Conservation (phyloP, 2,797 vertebrate species). For the Neostethus bicornis region DNA sequence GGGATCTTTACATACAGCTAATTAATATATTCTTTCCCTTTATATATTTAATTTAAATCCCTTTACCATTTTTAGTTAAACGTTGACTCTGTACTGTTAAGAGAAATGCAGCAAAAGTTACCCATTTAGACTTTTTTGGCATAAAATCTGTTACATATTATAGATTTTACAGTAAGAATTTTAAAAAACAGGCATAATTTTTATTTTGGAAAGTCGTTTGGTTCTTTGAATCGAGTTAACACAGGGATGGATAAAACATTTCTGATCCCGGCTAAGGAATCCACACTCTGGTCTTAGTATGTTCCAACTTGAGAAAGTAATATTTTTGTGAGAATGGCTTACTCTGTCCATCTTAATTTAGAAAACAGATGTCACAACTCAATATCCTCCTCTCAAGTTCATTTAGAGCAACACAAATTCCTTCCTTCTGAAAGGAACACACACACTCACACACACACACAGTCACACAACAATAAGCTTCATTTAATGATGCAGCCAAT, state of each 20-base stretch:
- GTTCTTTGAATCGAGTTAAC: not conserved
- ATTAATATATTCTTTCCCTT: too few species aligned
- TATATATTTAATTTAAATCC: too few species aligned
- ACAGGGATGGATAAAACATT: conserved; percentile 26
- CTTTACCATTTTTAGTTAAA: too few species aligned
- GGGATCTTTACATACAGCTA: too few species aligned
- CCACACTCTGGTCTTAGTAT: conserved; percentile 43
- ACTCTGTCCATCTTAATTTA: conserved; percentile 57
- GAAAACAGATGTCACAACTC: conserved; percentile 77
- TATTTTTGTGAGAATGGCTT: conserved; percentile 68
- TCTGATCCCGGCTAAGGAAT: conserved; percentile 24
- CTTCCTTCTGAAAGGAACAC: conserved; percentile 73
- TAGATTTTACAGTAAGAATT: too few species aligned
- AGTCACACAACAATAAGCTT: conserved; percentile 27
- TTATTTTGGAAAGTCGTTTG: too few species aligned
- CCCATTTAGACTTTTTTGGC: too few species aligned
- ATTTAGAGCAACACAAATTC: conserved; percentile 76
- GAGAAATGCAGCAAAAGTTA: too few species aligned
- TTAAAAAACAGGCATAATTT: too few species aligned
- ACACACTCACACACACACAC: conserved; percentile 26
- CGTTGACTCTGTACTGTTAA: too few species aligned
- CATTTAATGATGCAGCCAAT: conserved; percentile 39
- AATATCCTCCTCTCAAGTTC: conserved; percentile 77
- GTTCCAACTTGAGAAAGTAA: conserved; percentile 60
- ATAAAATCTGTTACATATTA: too few species aligned